A percentile compares a stretch with the other conserved stretches of the same genome.
Conservation (phyloP, 2,888 invertebrate genomes). For the Tetragnatha montana region DNA sequence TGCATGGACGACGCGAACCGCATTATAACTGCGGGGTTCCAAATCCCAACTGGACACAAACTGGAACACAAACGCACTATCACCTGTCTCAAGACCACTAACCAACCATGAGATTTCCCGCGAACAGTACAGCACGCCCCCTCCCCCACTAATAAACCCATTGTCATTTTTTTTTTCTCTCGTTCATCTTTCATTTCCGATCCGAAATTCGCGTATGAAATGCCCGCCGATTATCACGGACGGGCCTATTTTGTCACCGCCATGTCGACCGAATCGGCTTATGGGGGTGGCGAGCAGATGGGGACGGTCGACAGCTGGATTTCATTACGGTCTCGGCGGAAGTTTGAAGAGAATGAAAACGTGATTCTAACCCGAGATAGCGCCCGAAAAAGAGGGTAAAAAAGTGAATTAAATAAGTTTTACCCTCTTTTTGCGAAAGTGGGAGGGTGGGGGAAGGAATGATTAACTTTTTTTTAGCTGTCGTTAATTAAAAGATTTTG, state of each 20-base stretch:
- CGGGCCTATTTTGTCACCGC: neutral
- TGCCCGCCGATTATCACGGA: constrained; percentile 5
- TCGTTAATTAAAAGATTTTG: neutral
- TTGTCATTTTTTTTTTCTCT: too few species aligned
- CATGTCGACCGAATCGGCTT: neutral
- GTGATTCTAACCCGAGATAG: neutral
- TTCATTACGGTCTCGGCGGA: constrained; percentile 38
- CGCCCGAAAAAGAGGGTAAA: neutral
- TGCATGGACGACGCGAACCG: neutral
- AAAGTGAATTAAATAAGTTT: neutral
- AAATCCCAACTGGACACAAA: neutral
- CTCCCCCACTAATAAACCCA: too few species aligned
- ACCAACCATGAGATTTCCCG: neutral
- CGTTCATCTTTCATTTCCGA: too few species aligned
- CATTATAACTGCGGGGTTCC: neutral
- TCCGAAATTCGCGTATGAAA: neutral
- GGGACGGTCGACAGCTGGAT: constrained; percentile 48
- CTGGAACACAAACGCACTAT: neutral
- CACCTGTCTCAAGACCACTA: neutral
- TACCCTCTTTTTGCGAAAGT: neutral
- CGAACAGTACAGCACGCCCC: neutral
- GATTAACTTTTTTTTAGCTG: neutral
- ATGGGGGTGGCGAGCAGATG: neutral
- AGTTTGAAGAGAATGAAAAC: neutral
- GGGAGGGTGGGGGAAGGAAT: neutral